A percentile compares a stretch with the other conserved stretches of the same genome.
phyloP scores from a whole-genome alignment of 2,113 vertebrate species.

The Isurus oxyrinchus region DNA sequence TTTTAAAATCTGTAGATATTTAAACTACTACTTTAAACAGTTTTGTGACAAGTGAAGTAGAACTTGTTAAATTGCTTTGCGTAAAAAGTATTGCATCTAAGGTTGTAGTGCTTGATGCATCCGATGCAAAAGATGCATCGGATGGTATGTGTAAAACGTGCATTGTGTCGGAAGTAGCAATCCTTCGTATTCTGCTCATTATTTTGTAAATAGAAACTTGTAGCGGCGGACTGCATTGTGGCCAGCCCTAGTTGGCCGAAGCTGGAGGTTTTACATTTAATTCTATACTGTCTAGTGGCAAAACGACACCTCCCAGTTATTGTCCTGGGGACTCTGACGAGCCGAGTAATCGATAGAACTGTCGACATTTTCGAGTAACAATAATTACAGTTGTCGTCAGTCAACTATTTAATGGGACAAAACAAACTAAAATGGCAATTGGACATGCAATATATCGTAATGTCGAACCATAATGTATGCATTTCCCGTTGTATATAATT shows the following conservation, averaged over 20 bases:
- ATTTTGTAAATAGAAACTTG: constrained; percentile 35
- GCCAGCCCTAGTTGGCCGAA: neutral
- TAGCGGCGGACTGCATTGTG: neutral
- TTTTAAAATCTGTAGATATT: neutral
- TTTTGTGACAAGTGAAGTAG: neutral
- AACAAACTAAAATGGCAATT: neutral
- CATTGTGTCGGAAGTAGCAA: neutral
- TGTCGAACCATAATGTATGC: neutral
- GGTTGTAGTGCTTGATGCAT: neutral
- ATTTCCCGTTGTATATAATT: neutral
- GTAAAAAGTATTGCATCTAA: neutral
- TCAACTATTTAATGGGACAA: neutral
- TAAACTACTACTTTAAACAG: neutral
- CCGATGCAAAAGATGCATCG: neutral
- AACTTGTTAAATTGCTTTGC: neutral
- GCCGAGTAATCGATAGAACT: neutral
- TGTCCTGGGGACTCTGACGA: neutral
- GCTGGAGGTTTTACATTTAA: neutral
- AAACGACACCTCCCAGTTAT: neutral
- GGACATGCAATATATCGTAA: neutral
- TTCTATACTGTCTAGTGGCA: neutral
- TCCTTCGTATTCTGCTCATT: neutral
- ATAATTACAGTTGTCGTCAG: neutral
- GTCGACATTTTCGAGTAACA: neutral
- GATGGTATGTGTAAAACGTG: neutral